Base-by-base conservation (phyloP, 23 tunicate genomes). In the Ciona savignyi region DNA sequence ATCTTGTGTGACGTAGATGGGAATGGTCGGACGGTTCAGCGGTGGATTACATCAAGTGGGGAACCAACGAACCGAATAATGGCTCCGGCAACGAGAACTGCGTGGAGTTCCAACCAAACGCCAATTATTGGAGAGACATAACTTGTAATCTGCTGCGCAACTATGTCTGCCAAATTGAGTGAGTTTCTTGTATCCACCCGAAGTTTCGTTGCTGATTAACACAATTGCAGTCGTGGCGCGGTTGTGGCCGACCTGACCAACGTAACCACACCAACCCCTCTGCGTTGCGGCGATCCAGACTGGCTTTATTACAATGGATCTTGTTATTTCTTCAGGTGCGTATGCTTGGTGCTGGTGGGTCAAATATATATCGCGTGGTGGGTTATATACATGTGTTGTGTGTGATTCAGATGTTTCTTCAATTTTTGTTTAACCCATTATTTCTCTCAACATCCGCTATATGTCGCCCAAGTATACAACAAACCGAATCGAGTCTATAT, bases 241-340 rank as follows among this genome's bases (percentile, higher is more conserved):
- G 25, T 20, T 0, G 60, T 84, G 2, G 49, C 67, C 1, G 97
- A 83, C 68, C 29, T 63, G 11, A 68, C 81, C 25, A 84, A 90
- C 27, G 79, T 66, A 11, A 84, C 86, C 20, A 70, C 70, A 25
- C 69, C 85, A 32, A 56, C 73, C 34, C 82, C 85, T 22, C 29
- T 65, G 25, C 68, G 78, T 1, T 79, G 90, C 32, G 78, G 64
- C 1, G 85, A 74, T 69, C 33, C 97, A 9, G 74, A 70, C 15
- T 90, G 97, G 97, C 1, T 51, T 0, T 79, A 74, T 64, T 90
- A 48, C 79, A 83, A 90, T 64, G 90, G 90, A 30, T 35, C 51
- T 51, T 90, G 97, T 34, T 90, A 90, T 56, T 90, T 76, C 49
- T 90, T 90, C 90, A 90, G 97, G 97, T 90, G 61, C n/a, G 56